Base-by-base conservation (phyloP, 2,113 vertebrate genomes). In the Gasterosteus aculeatus region DNA sequence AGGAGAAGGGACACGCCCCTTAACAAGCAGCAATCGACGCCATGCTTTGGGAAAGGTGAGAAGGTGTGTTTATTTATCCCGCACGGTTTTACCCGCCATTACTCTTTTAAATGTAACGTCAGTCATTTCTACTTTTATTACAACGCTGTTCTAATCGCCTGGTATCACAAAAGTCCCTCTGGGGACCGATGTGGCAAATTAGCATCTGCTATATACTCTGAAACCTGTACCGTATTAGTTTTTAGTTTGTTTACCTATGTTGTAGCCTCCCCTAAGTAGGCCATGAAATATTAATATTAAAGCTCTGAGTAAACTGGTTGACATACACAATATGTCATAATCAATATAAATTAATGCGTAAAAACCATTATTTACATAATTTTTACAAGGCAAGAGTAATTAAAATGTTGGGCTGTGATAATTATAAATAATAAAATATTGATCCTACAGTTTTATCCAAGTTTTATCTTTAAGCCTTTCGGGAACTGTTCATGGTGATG, bases 1-100 rank as follows among this genome's bases (percentile, higher is more conserved):
- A 92, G 19, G 60, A 88, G 8, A 61, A 65, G 53, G 19, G 82
- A 78, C 4, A 77, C 33, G 0, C 84, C 87, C 12, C 84, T 93
- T 1, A 46, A 0, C 33, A 94, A 94, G 85, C 93, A 94, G 77
- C 81, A 90, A 69, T 92, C 94, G 0, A 82, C 77, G 0, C 90
- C 89, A 64, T 77, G 62, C 78, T n/a, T 91, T 0, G 85, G 87
- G 15, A 93, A 72, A 72, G 92, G 93, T 95, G 72, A 93, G 90
- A 72, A n/a, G n/a, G n/a, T 44, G 76, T 11, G 18, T 16, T 26
- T 26, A 26, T 26, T 26, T 26, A 26, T 39, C 19, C 1, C 10
- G 7, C 49, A 53, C 19, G 19, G 8, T 19, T 53, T 53, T 22
- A 10, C 49, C 49, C 22, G 7, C 46, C 49, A 3, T 16, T 16